A percentile compares a stretch with the other conserved stretches of the same genome.
Conservation (phyloP, 2,888 invertebrate species). For the Kuschelorhynchus macadamiae region DNA sequence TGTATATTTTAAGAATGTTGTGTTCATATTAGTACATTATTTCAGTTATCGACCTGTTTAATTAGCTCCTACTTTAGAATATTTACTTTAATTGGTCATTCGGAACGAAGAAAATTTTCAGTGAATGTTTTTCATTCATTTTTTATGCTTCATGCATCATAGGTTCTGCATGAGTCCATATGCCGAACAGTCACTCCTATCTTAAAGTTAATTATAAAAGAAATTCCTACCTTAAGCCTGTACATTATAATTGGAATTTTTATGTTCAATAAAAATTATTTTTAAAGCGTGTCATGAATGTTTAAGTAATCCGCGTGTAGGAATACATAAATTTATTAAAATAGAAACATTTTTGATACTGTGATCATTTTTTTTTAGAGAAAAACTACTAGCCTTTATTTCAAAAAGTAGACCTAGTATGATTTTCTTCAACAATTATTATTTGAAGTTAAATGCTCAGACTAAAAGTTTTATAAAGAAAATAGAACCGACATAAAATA, state of each 20-base stretch:
- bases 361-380: no score
- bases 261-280: constrained; percentile 13
- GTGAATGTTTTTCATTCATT: neutral
- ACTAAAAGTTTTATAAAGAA: no score
- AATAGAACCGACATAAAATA: no score
- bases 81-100: constrained; percentile 1
- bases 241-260: constrained; percentile 4
- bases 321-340: neutral
- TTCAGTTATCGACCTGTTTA: neutral
- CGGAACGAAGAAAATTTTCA: neutral
- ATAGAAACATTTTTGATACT: neutral
- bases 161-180: constrained; percentile 11
- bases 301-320: neutral
- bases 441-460: no score
- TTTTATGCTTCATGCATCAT: constrained; percentile 17
- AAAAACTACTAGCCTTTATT: no score
- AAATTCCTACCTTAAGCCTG: constrained; percentile 15
- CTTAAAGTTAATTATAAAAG: constrained; percentile 32
- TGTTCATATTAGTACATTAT: no score
- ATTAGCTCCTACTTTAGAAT: neutral
- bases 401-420: no score
- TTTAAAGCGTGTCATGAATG: constrained; percentile 1
- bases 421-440: no score
- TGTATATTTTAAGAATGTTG: no score
- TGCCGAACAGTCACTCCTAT: constrained; percentile 15